Evolutionary conservation across 2,113 vertebrate species (phyloP), one percentile per base, ranked within the genome.

Genomic region (Xyliphius kryptos): DNA sequence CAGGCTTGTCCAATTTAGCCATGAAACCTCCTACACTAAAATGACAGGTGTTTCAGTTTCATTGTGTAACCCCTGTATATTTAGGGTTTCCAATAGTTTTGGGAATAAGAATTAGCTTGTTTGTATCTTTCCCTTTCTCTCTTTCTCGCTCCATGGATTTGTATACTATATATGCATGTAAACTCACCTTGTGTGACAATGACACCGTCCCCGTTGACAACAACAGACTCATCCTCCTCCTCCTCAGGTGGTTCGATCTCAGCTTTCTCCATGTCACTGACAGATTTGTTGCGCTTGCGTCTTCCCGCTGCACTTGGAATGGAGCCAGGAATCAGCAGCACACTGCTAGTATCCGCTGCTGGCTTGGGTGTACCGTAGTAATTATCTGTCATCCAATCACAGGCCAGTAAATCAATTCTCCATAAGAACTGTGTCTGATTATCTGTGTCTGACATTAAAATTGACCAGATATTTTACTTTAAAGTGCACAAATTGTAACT

Each of bases 301-400:
- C 97, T 98, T 79, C 92, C 93, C 87, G 93, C 91, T 54, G 92
- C 87, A 72, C 91, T 94, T 74, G 93, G 92, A 82, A 90, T 90
- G 77, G 91, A 89, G 70, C 96, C 95, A 48, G 95, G 92, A 74
- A 97, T 85, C 80, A 95, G 89, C 86, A 94, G 91, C 68, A 94
- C 95, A 65, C 92, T 93, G 96, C 89, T 89, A 51, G 94, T 94
- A 81, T 99, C 95, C 44, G 91, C 91, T 43, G 91, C 91, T 77
- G 95, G 96, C 82, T 97, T 98, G 0, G 95, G 96, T 16, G 96
- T 99, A 66, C 96, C 96, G 87, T 99, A 99, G 76, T 93, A 97
- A 82, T 99, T 97, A 79, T 97, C 96, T 99, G 82, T 46, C n/a
- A 20, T 17, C 13, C 46, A 52, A 61, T 61, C 49, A 51, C 5